phyloP scores from a whole-genome alignment of 2,888 invertebrate genomes.

The Leptinotarsa tumamoca region DNA sequence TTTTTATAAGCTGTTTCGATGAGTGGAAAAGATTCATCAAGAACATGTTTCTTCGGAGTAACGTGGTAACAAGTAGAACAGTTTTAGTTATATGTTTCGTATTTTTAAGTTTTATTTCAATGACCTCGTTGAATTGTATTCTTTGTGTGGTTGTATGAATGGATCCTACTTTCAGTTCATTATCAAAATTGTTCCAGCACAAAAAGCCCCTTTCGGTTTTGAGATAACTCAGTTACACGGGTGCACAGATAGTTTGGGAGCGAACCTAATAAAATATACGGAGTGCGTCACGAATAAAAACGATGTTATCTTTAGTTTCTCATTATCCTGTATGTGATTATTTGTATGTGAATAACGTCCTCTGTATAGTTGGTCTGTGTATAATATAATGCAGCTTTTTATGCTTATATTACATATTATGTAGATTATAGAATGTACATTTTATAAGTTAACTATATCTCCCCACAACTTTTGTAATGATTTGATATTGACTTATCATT shows the following conservation, averaged over 20 bases:
- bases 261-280: neutral
- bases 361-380: conserved; percentile 57
- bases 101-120: conserved; percentile 37
- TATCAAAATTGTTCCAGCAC: conserved; percentile 28
- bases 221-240: neutral
- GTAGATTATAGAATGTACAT: conserved; percentile 54
- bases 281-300: neutral
- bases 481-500: conserved; percentile 41
- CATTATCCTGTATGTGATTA: conserved; percentile 35
- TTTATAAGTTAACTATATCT: conserved; percentile 44
- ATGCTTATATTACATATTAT: conserved; percentile 52
- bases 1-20: conserved; percentile 29
- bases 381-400: conserved; percentile 58
- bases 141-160: conserved; percentile 56
- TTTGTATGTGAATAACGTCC: conserved; percentile 52
- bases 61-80: conserved; percentile 55
- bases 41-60: conserved; percentile 49
- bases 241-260: neutral
- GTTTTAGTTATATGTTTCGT: conserved; percentile 51
- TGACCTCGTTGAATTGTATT: conserved; percentile 56
- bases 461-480: conserved; percentile 46
- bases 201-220: conserved; percentile 17
- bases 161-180: conserved; percentile 47
- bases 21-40: conserved; percentile 33
- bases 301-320: conserved; percentile 22